Evolutionary conservation across 35 echinoderm and acorn worm species (phyloP).

Genomic region (Patiria miniata): DNA sequence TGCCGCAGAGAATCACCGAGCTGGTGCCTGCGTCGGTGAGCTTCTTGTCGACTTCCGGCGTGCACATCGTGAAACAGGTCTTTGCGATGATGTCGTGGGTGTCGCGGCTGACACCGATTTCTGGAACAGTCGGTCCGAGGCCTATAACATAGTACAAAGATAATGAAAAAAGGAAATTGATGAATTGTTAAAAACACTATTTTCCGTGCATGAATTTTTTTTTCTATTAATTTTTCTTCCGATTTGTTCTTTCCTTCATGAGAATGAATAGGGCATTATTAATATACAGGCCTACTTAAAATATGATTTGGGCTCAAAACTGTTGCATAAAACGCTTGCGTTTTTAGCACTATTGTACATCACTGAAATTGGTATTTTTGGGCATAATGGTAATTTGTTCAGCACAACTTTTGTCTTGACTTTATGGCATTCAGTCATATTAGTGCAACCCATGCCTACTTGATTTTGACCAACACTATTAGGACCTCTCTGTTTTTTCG

Average conservation of each 20-base stretch:
- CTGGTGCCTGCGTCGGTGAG: conserved; percentile 56
- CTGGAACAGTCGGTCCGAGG: conserved; percentile 78
- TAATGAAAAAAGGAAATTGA: not conserved
- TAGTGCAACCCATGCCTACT: too few relatives aligned
- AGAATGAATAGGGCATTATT: too few relatives aligned
- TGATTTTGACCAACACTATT: too few relatives aligned
- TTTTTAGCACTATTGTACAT: too few relatives aligned
- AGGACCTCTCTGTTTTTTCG: too few relatives aligned
- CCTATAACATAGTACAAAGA: conserved; percentile 32
- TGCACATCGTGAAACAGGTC: conserved; percentile 93
- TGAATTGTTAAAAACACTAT: not conserved
- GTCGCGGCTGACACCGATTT: conserved; percentile 67
- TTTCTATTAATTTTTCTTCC: not conserved
- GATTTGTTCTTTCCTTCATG: not conserved
- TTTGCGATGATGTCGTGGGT: conserved; percentile 68
- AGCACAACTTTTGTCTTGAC: too few relatives aligned
- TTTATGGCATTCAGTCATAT: too few relatives aligned
- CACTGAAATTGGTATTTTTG: too few relatives aligned
- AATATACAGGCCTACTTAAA: too few relatives aligned
- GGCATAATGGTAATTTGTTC: too few relatives aligned
- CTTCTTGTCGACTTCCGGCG: conserved; percentile 73
- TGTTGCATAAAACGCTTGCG: too few relatives aligned
- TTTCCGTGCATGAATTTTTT: not conserved
- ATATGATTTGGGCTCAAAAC: too few relatives aligned
- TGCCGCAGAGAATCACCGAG: conserved; percentile 90